Evolutionary conservation across 2,888 invertebrate genomes (phyloP), one percentile per base, ranked within the genome.

Genomic region (Lamproptera curius): DNA sequence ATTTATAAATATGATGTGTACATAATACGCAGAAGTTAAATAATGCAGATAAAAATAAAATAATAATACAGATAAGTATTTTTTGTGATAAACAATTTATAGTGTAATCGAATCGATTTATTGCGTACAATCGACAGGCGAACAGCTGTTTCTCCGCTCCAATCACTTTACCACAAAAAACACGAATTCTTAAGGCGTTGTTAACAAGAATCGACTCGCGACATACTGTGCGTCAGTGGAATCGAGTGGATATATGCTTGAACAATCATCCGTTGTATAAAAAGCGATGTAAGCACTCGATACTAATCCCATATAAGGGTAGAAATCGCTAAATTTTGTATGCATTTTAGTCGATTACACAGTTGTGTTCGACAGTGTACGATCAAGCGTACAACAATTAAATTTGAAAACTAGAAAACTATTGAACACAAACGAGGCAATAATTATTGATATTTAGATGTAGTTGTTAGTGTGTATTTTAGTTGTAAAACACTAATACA

Each of bases 231-330:
- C 28, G 46, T 16, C 28, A 28, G 16, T 28, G 33, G 8, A 35
- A 41, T 16, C 8, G 10, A 35, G 20, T 20, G 17, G 36, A 40
- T 40, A n/a, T 35, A 26, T n/a, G 31, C 16, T 14, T 46, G 11
- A 36, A 36, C 26, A 36, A 31, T 2, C 10, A 10, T 26, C 13
- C 40, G n/a, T n/a, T n/a, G 26, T 20, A 39, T 16, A 13, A 8
- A 39, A 23, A 45, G 10, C 4, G 20, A 20, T 20, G 6, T 5
- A 20, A 5, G 20, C 6, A 20, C 6, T 20, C 6, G 20, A 20
- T 20, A 20, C 20, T 6, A 6, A 20, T 5, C 3, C 3, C 6
- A 20, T 20, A 20, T 6, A 20, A 6, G 6, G 20, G 20, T 20
- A 5, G 20, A 20, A 20, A 20, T n/a, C 20, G 6, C 6, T 20